These are phyloP conservation scores for Myotis daubentonii DNA, from an alignment of 2,797 vertebrate genomes.

Conservation along the genomic window DNA sequence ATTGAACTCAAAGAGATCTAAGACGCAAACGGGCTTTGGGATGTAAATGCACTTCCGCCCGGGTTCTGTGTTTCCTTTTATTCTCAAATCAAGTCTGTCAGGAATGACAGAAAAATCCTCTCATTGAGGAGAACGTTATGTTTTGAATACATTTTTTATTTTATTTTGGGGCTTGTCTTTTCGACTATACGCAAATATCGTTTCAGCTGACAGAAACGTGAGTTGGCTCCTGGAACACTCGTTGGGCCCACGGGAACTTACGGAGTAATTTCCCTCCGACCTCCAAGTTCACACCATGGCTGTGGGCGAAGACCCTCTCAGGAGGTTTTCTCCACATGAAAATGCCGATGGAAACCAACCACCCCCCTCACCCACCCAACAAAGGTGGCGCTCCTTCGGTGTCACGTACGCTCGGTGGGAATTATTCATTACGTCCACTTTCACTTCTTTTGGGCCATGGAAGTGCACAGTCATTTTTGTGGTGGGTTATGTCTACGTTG, in stretches of 20 bases:
- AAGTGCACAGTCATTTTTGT: conserved; percentile 45
- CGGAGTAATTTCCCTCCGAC: neutral
- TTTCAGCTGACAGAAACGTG: neutral
- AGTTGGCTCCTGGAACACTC: neutral
- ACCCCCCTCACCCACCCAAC: neutral
- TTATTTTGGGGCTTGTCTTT: conserved; percentile 7
- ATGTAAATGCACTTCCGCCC: neutral
- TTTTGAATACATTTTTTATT: neutral
- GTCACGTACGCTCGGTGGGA: conserved; percentile 60
- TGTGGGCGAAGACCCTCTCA: conserved; percentile 6
- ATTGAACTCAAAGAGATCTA: conserved; percentile 39
- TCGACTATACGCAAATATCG: conserved; percentile 12
- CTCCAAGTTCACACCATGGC: neutral
- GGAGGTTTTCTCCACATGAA: conserved; percentile 47
- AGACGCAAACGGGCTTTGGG: neutral
- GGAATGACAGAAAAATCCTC: neutral
- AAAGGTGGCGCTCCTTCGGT: conserved; percentile 36
- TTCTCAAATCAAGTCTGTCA: conserved; percentile 47
- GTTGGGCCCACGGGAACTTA: neutral
- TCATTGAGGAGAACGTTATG: neutral
- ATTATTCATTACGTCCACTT: conserved; percentile 40
- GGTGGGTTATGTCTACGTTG: neutral
- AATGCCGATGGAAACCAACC: conserved; percentile 24
- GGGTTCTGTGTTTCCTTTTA: conserved; percentile 2
- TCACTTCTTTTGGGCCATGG: conserved; percentile 56